phyloP scores from a whole-genome alignment of 2,888 invertebrate species.

The Diaphora mendica region DNA sequence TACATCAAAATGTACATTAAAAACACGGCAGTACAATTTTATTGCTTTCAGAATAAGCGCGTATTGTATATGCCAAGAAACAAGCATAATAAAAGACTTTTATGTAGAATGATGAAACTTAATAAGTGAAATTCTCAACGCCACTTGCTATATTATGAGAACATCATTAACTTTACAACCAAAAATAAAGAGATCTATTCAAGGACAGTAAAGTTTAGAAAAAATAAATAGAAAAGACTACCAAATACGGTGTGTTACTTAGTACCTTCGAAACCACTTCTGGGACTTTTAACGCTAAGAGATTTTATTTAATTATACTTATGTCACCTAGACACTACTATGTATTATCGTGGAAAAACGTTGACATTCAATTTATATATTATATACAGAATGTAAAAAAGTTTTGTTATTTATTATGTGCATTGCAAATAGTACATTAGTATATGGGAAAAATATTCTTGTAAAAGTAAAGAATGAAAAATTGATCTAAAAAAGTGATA shows the following conservation, averaged over 20 bases:
- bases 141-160: not conserved
- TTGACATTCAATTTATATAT: not conserved
- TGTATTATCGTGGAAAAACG: not conserved
- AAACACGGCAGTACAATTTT: too few species aligned
- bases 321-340: not conserved
- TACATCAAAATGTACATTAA: not conserved
- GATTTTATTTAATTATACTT: not conserved
- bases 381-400: not conserved
- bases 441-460: not conserved
- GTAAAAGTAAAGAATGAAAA: not conserved
- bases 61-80: too few species aligned
- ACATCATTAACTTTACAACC: not conserved
- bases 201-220: not conserved
- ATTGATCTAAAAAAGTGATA: not conserved
- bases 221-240: not conserved
- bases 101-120: not conserved
- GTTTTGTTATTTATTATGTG: not conserved
- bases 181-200: not conserved
- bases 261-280: not conserved
- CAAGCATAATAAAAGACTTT: too few species aligned
- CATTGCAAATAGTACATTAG: not conserved
- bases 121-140: not conserved
- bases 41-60: not conserved
- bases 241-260: not conserved
- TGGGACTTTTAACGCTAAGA: not conserved